Conservation (phyloP, 2,797 vertebrate genomes). For the Poeciliopsis paucimaculata region DNA sequence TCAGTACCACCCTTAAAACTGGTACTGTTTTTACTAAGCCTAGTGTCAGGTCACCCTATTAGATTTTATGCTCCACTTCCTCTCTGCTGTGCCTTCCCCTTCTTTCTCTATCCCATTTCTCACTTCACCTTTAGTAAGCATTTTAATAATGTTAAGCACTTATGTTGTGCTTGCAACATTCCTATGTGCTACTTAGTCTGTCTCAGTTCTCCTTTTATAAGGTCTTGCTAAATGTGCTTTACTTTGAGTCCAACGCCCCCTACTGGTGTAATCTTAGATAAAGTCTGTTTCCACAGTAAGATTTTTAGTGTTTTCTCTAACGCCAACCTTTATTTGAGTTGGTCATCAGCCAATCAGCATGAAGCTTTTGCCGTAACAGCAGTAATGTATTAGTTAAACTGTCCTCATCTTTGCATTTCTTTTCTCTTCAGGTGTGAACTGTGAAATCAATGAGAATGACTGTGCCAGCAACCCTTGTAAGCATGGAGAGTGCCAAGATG, state of each 20-base stretch:
- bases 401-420: not conserved
- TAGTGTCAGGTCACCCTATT: slow-evolving; percentile 33
- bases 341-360: not conserved
- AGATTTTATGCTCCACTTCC: slow-evolving; percentile 52
- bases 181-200: slow-evolving; percentile 6
- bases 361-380: not conserved
- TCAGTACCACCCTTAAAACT: slow-evolving; percentile 26
- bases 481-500: slow-evolving; percentile 88
- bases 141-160: slow-evolving; percentile 8
- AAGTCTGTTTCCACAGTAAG: not conserved
- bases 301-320: not conserved
- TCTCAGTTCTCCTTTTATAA: slow-evolving; percentile 20
- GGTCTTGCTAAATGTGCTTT: slow-evolving; percentile 1
- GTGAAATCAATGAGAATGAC: slow-evolving; percentile 93
- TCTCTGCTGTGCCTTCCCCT: slow-evolving; percentile 18
- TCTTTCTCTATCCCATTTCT: not conserved
- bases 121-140: slow-evolving; percentile 3
- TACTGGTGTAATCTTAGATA: slow-evolving; percentile 40
- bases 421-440: slow-evolving; percentile 85
- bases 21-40: slow-evolving; percentile 44
- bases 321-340: not conserved
- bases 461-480: slow-evolving; percentile 90
- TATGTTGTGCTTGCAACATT: slow-evolving; percentile 3
- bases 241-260: slow-evolving; percentile 54
- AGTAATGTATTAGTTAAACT: not conserved